Percentiles rank a stretch among this genome's conserved stretches.
Evolutionary conservation across 2,113 vertebrate species (phyloP).

Genomic region (Bombycilla garrulus): DNA sequence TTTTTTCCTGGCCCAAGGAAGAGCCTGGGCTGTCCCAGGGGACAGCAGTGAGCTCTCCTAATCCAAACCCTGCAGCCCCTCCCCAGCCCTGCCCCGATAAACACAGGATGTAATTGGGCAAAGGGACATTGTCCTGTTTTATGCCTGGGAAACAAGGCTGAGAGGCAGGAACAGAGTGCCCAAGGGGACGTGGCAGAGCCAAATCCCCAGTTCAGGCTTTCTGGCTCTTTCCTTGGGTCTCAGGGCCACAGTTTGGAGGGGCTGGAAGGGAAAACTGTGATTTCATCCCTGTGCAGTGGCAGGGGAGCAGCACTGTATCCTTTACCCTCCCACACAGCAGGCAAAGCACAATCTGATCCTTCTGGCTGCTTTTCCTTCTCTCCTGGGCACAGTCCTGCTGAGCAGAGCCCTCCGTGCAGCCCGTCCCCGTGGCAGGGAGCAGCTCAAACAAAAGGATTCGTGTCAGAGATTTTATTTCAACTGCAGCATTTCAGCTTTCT

Average conservation of each 20-base stretch:
- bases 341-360: background rate
- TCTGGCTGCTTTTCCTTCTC: background rate
- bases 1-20: background rate
- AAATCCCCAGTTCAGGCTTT: background rate
- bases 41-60: background rate
- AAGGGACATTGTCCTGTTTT: background rate
- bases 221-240: background rate
- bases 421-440: accelerated
- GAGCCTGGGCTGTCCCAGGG: background rate
- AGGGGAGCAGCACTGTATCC: background rate
- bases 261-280: too few species aligned
- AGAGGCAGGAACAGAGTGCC: background rate
- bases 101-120: background rate
- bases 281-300: background rate
- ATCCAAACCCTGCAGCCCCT: background rate
- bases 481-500: slow-evolving; percentile 8
- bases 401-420: background rate
- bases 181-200: background rate
- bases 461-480: slow-evolving; percentile 49
- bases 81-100: background rate
- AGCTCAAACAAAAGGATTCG: background rate
- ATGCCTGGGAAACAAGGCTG: background rate
- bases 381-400: background rate
- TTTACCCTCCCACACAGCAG: background rate
- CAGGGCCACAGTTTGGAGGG: background rate